Conservation (phyloP, 1,140 invertebrate genomes). For the Planococcus citri region DNA sequence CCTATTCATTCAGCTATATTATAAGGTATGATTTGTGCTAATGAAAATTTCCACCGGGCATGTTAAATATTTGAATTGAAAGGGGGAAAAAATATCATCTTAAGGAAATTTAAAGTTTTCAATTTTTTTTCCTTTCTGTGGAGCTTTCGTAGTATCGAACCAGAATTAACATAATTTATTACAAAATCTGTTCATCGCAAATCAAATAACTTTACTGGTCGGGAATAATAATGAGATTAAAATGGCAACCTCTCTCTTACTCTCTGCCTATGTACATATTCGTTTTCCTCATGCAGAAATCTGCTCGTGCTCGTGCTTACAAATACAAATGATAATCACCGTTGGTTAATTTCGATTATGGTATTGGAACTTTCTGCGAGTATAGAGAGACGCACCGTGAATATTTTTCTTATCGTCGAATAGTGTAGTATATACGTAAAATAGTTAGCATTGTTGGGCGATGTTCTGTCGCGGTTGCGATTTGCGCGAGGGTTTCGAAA, state of each 20-base stretch:
- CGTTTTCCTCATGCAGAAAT: not conserved
- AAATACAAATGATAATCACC: not conserved
- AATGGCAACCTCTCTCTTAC: not conserved
- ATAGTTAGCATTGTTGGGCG: no score
- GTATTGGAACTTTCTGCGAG: no score
- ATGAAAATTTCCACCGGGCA: not conserved
- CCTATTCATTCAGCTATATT: no score
- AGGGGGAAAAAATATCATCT: not conserved
- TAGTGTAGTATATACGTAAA: no score
- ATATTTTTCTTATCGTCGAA: no score
- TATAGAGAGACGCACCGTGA: no score
- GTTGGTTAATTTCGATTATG: not conserved
- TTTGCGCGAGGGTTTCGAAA: no score
- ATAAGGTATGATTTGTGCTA: no score
- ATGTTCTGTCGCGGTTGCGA: no score
- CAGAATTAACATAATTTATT: not conserved
- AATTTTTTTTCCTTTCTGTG: not conserved
- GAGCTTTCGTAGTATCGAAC: not conserved
- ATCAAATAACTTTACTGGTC: constrained; percentile 1
- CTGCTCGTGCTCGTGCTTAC: not conserved
- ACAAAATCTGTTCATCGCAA: constrained; percentile 6
- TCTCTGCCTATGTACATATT: not conserved
- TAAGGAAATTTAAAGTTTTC: not conserved
- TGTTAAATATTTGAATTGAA: not conserved
- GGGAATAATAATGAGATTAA: constrained; percentile 8